Conservation (phyloP, 2,888 invertebrate species). For the Aleiodes leptofemur region DNA sequence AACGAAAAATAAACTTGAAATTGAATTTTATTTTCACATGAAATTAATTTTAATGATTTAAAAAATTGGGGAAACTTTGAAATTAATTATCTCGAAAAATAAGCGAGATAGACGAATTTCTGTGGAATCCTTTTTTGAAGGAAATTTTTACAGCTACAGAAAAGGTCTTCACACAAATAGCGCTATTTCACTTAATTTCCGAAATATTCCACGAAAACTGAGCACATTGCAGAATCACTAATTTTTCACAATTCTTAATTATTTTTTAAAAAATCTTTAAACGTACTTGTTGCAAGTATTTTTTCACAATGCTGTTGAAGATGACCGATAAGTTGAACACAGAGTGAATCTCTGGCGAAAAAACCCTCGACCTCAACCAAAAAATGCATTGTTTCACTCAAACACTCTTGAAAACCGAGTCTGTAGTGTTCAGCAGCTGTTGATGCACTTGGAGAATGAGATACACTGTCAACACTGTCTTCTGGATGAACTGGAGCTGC, state of each 20-base stretch:
- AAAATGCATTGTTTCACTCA: slow-evolving; percentile 92
- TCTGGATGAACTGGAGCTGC: slow-evolving; percentile 68
- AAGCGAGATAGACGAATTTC: too few relatives aligned
- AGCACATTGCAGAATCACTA: background rate
- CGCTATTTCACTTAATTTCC: too few relatives aligned
- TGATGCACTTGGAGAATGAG: slow-evolving; percentile 65
- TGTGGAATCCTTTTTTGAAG: too few relatives aligned
- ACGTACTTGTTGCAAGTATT: slow-evolving; percentile 75
- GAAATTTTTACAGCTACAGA: too few relatives aligned
- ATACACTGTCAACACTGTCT: slow-evolving; percentile 72
- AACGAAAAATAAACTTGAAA: too few relatives aligned
- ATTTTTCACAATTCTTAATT: background rate
- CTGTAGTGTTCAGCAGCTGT: slow-evolving; percentile 80
- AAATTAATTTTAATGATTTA: too few relatives aligned
- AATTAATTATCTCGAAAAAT: too few relatives aligned
- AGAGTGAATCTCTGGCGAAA: slow-evolving; percentile 87
- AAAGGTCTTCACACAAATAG: too few relatives aligned
- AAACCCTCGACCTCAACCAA: slow-evolving; percentile 90
- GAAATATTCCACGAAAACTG: too few relatives aligned
- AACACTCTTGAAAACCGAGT: slow-evolving; percentile 93
- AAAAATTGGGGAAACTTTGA: too few relatives aligned
- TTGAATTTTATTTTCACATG: too few relatives aligned
- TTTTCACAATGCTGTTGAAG: slow-evolving; percentile 89
- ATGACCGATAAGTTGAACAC: slow-evolving; percentile 87
- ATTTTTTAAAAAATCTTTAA: slow-evolving; percentile 11